Percentiles rank a stretch among this genome's conserved stretches.
phyloP scores from a whole-genome alignment of 2,797 vertebrate genomes.

The Chaetodon trifasciatus region DNA sequence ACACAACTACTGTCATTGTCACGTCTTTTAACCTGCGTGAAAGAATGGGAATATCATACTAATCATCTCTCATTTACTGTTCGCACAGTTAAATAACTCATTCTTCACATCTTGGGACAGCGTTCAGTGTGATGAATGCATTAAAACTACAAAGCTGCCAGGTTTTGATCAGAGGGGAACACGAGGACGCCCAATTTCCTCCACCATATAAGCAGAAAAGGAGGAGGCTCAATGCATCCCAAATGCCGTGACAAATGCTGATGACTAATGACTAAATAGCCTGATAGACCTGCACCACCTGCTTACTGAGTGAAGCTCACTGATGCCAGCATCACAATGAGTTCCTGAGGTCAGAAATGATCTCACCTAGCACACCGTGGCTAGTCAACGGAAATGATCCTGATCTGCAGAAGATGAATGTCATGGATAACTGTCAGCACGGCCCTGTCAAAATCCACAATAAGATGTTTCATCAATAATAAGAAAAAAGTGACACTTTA shows the following conservation, averaged over 20 bases:
- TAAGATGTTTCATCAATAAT: neutral
- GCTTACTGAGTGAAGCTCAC: constrained; percentile 33
- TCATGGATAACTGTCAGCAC: constrained; percentile 1
- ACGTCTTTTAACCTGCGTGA: constrained; percentile 16
- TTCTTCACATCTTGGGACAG: constrained; percentile 17
- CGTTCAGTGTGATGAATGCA: constrained; percentile 22
- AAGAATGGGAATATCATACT: constrained; percentile 2
- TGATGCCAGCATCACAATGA: constrained; percentile 39
- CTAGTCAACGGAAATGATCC: constrained; percentile 11
- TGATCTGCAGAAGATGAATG: constrained; percentile 9
- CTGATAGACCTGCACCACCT: constrained; percentile 67
- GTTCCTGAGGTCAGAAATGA: constrained; percentile 25
- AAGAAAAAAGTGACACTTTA: neutral
- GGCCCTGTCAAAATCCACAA: neutral
- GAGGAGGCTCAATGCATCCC: constrained; percentile 41
- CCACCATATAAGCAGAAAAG: constrained; percentile 28
- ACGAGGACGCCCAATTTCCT: constrained; percentile 32
- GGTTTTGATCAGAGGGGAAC: constrained; percentile 9
- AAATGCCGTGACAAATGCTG: constrained; percentile 62
- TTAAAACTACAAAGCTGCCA: constrained; percentile 24
- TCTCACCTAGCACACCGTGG: constrained; percentile 35
- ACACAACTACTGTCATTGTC: neutral
- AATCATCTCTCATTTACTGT: neutral
- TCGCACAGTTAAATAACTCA: neutral
- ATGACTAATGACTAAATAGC: constrained; percentile 62